Conservation (phyloP, 2,888 invertebrate genomes). For the Malachius bipustulatus region DNA sequence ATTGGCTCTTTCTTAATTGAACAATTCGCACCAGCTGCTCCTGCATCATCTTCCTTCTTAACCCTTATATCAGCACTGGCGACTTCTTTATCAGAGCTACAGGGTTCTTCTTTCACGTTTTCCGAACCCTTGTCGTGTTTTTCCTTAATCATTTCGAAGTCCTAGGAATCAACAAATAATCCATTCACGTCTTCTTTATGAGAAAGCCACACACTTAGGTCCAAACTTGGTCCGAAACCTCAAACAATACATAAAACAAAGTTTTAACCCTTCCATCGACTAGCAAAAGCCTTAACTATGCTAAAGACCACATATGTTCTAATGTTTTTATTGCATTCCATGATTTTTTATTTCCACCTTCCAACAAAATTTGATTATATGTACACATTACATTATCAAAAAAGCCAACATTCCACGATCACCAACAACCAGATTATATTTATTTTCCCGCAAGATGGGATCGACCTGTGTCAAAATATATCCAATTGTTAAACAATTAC, state of each 20-base stretch:
- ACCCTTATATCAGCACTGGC: slow-evolving; percentile 33
- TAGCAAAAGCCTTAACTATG: slow-evolving; percentile 32
- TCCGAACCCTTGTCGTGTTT: slow-evolving; percentile 38
- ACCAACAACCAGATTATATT: slow-evolving; percentile 27
- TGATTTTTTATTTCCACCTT: slow-evolving; percentile 39
- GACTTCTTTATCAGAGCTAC: slow-evolving; percentile 35
- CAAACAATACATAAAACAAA: slow-evolving; percentile 22
- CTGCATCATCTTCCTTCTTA: slow-evolving; percentile 35
- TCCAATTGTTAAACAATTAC: too few relatives aligned
- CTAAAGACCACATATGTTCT: slow-evolving; percentile 39
- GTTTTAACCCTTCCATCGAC: slow-evolving; percentile 25
- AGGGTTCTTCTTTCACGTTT: slow-evolving; percentile 37
- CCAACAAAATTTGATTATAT: slow-evolving; percentile 37
- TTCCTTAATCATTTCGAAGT: slow-evolving; percentile 38
- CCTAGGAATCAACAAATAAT: too few relatives aligned
- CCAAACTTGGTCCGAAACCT: slow-evolving; percentile 21
- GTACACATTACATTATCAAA: slow-evolving; percentile 29
- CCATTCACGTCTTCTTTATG: too few relatives aligned
- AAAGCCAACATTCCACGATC: slow-evolving; percentile 29
- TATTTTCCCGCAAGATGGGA: too few relatives aligned
- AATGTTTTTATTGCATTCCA: slow-evolving; percentile 41
- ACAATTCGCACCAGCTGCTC: slow-evolving; percentile 26
- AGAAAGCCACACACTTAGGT: too few relatives aligned
- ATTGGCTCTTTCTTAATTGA: slow-evolving; percentile 33
- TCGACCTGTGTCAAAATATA: too few relatives aligned